These are phyloP conservation scores for Sphecodes monilicornis DNA, from an alignment of 2,888 invertebrate genomes.

Conservation along the genomic window DNA sequence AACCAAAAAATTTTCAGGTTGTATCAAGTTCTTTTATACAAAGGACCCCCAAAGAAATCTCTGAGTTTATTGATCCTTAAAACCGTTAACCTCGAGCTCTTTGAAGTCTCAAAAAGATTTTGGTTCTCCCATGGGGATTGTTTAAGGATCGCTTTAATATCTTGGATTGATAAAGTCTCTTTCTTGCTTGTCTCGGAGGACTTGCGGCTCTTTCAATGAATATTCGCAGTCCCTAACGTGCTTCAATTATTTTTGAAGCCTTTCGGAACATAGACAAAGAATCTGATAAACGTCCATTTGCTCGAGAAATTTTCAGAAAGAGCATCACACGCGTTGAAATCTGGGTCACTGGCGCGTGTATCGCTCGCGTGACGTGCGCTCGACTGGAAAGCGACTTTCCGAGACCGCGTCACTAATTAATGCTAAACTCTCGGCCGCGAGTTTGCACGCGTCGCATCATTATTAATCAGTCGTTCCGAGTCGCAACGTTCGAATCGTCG, in stretches of 20 bases:
- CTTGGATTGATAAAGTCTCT: neutral
- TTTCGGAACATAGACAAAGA: neutral
- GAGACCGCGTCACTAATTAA: conserved; percentile 24
- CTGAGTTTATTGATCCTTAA: no score
- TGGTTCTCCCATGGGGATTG: neutral
- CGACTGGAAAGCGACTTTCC: conserved; percentile 4
- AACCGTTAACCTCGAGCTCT: no score
- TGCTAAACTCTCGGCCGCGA: neutral
- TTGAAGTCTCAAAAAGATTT: neutral
- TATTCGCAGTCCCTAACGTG: neutral
- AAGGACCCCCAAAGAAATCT: no score
- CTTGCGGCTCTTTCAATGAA: neutral
- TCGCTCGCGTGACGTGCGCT: neutral
- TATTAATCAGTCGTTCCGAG: conserved; percentile 23
- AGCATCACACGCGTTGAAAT: neutral
- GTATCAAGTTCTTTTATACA: no score
- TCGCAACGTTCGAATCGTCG: conserved; percentile 29
- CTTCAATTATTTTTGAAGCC: neutral
- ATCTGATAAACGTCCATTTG: neutral
- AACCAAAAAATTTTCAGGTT: no score
- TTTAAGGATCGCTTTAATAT: neutral
- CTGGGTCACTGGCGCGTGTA: neutral
- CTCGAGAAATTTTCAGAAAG: neutral
- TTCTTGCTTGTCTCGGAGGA: neutral
- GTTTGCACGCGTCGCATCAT: neutral